Base-by-base conservation (phyloP, 1,140 invertebrate species). In the Ridgeia piscesae region DNA sequence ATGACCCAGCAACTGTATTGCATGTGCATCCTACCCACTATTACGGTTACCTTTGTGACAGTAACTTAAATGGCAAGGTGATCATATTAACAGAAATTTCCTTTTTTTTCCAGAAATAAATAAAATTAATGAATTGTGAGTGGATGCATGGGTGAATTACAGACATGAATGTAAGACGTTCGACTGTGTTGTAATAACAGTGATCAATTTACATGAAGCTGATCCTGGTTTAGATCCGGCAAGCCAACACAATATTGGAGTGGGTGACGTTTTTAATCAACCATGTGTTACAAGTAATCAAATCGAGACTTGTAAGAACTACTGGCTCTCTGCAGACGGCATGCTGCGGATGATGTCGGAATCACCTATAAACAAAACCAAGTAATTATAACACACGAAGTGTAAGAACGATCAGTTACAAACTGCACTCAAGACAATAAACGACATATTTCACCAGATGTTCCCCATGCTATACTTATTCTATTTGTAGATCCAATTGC, bases 281-380 rank as follows among this genome's bases (percentile, higher is more conserved):
- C 27, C 58, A 77, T 77, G 14, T 77, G 11, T 77, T 77, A 77
- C 58, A 77, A 77, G 58, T 77, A 77, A 77, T 77, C 27, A 9
- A 77, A 77, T 21, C 58, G 27, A 77, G 58, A 77, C 27, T 8
- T 14, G 58, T 21, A 77, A 21, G 14, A 77, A 77, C 58, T 77
- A 77, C 58, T 91, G 91, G 33, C 0, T n/a, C 89, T 93, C 93
- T 35, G 35, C 90, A 50, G 92, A 34, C 89, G 93, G 93, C 93
- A 93, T 92, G 90, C 93, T 93, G 42, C 93, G 91, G 89, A 93
- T 93, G 89, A 93, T 93, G 89, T 94, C 94, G 92, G 94, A 93
- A 91, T 95, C 95, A 93, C 95, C 95, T 95, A 89, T 17, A 94
- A 93, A 92, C 91, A 34, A 42, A 42, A 92, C 91, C 27, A 91